Base-by-base conservation (phyloP, 2,797 vertebrate genomes). In the Paratrypauchen microcephalus region DNA sequence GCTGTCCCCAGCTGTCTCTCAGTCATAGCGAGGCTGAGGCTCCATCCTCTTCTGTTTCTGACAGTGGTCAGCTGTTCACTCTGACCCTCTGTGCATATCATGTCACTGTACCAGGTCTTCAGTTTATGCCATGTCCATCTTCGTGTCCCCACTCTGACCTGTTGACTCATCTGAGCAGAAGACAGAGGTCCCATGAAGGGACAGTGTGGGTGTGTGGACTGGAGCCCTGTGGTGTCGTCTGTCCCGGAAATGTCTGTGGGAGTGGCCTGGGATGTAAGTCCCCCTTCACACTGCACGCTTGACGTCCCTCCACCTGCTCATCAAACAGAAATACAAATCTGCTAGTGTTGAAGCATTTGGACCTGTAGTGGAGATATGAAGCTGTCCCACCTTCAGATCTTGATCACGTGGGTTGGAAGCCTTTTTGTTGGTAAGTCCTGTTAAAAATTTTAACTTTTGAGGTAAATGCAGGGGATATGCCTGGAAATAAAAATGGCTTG, bases 351-450 rank as follows among this genome's bases (percentile, higher is more conserved):
- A 21, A 26, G n/a, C 19, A 32, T 61, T 36, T 36, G 32, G 65
- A 54, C 19, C 8, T 61, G 66, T 28, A 54, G 24, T 39, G 78
- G 71, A 76, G 78, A 72, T 54, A 91, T 91, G 89, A 83, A 80
- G 18, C 61, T 73, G 61, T 32, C 60, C 2, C 76, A 57, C 59
- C 56, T 60, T 58, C 81, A 83, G 50, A 15, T 86, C 66, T 2
- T 78, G 19, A 63, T 90, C 68, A 66, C 48, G 12, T 75, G 73
- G 85, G 68, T 77, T 60, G 28, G 87, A 52, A 12, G 41, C 56
- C 28, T 68, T 32, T 59, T 80, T 57, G 59, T 76, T 0, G 86
- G 91, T 92, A 79, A 90, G 89, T 85, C 52, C 47, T 41, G 2
- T 23, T 47, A 26, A 26, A 3, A 6, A 61, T 13, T 24, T 4